Conservation (phyloP, 2,113 vertebrate genomes). For the Xiphophorus maculatus region DNA sequence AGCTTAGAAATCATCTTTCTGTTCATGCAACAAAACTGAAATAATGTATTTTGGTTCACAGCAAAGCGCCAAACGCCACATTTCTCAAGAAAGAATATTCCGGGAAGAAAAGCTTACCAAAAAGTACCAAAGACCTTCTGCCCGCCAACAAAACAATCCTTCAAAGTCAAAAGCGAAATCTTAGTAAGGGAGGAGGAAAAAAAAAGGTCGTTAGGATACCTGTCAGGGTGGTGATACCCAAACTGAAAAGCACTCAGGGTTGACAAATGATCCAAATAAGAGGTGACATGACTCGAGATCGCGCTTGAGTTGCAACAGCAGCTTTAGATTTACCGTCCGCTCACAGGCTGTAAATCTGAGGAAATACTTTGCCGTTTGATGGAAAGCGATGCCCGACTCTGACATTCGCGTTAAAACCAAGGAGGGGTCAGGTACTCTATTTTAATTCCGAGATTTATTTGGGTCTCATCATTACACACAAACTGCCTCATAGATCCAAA, state of each 20-base stretch:
- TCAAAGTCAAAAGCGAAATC: conserved; percentile 16
- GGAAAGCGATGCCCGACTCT: not conserved
- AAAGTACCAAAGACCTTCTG: conserved; percentile 7
- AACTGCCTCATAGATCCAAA: conserved; percentile 5
- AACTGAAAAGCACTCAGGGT: conserved; percentile 58
- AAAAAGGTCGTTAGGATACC: conserved; percentile 62
- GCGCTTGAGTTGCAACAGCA: conserved; percentile 30
- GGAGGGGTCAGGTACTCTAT: not conserved
- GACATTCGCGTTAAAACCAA: not conserved
- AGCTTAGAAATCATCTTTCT: no score
- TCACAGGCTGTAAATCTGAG: conserved; percentile 32
- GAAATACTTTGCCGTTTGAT: conserved; percentile 8
- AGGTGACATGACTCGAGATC: conserved; percentile 70
- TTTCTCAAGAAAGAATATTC: conserved; percentile 3
- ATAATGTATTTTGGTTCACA: not conserved
- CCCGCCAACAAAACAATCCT: not conserved
- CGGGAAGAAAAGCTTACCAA: conserved; percentile 3
- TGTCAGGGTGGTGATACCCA: conserved; percentile 59
- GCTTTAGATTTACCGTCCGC: conserved; percentile 43
- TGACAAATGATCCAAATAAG: conserved; percentile 79
- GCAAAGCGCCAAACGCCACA: no score
- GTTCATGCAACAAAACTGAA: not conserved
- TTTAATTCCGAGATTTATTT: conserved; percentile 19
- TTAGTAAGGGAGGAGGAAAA: not conserved
- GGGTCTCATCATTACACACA: conserved; percentile 5